These are phyloP conservation scores for Drosophila mayri DNA, from an alignment of 1,140 invertebrate genomes.

Conservation along the genomic window DNA sequence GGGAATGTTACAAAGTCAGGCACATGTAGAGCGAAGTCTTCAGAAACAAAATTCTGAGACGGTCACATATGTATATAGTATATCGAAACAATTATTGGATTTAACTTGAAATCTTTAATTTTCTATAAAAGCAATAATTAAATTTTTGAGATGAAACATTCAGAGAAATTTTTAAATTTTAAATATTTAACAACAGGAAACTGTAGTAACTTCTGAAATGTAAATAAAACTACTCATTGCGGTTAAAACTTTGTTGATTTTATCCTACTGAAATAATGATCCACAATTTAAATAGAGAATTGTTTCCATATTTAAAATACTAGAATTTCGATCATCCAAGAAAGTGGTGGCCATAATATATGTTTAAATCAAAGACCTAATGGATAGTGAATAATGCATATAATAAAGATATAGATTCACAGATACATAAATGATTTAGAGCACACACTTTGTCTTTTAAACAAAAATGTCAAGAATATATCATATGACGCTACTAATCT, in stretches of 20 bases:
- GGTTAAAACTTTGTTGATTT: background rate
- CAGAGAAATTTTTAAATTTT: background rate
- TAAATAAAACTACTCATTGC: background rate
- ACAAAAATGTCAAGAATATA: too few species aligned
- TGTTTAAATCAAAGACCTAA: background rate
- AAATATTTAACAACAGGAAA: background rate
- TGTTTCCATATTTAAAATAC: background rate
- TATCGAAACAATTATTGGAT: background rate
- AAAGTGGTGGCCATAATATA: background rate
- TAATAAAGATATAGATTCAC: too few species aligned
- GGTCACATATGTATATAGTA: background rate
- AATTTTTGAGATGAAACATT: background rate
- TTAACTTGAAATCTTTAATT: background rate
- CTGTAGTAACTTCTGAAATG: too few species aligned
- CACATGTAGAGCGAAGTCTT: conserved; percentile 12
- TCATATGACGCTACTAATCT: too few species aligned
- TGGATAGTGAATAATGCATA: too few species aligned
- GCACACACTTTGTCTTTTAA: too few species aligned
- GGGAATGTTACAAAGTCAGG: conserved; percentile 21
- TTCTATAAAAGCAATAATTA: background rate
- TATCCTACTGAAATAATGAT: background rate
- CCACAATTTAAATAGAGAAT: background rate
- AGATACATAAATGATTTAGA: too few species aligned
- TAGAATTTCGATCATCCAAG: too few species aligned
- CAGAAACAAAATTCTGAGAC: background rate